Evolutionary conservation across 2,797 vertebrate species (phyloP).

Genomic region (Carduelis carduelis): DNA sequence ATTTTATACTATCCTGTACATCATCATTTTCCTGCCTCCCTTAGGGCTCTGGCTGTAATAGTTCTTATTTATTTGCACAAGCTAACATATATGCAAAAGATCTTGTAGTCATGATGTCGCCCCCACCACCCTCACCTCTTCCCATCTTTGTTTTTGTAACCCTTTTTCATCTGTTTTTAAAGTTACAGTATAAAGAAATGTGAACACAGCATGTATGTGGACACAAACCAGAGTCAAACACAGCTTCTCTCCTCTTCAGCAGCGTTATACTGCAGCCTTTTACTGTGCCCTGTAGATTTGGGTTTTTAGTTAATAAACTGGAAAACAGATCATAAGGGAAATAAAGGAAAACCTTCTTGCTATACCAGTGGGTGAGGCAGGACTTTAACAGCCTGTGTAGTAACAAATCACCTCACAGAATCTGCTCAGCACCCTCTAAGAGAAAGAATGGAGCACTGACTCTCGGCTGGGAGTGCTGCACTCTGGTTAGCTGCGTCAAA

Average conservation of each 20-base stretch:
- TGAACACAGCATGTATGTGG: not conserved
- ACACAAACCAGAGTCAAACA: not conserved
- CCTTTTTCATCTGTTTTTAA: constrained; percentile 20
- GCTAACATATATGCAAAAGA: constrained; percentile 43
- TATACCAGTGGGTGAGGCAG: not conserved
- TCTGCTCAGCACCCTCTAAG: not conserved
- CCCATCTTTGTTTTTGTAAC: constrained; percentile 8
- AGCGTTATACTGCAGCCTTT: not conserved
- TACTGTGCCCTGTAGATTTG: not conserved
- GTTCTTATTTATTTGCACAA: constrained; percentile 65
- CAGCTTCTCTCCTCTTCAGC: not conserved
- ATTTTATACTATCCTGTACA: constrained; percentile 58
- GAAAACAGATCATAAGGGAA: constrained; percentile 13
- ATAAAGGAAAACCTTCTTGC: not conserved
- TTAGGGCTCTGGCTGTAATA: constrained; percentile 44
- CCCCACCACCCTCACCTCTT: not conserved
- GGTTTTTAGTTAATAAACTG: not conserved
- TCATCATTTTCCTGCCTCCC: constrained; percentile 53
- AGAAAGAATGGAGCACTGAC: not conserved
- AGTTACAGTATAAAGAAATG: not conserved
- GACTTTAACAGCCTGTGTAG: not conserved
- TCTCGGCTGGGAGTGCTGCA: not conserved
- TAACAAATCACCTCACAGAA: not conserved
- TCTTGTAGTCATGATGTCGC: not conserved
- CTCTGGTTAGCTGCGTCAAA: not conserved